These are phyloP conservation scores for Thunnus maccoyii DNA, from an alignment of 2,113 vertebrate species.

Conservation along the genomic window DNA sequence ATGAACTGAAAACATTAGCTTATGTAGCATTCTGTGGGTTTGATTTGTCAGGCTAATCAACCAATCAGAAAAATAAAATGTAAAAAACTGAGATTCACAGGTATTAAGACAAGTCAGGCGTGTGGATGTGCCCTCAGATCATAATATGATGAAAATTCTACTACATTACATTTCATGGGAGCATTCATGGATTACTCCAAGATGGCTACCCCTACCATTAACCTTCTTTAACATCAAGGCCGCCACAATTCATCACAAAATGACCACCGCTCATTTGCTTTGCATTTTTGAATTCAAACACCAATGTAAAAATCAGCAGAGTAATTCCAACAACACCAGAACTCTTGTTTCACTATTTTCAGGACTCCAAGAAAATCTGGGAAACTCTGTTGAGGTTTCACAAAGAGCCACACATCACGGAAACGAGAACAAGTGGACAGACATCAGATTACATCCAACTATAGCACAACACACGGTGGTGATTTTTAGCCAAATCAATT, in stretches of 20 bases:
- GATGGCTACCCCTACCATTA: too few relatives aligned
- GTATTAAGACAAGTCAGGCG: too few relatives aligned
- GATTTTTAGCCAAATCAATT: conserved; percentile 11
- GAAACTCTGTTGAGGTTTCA: not conserved
- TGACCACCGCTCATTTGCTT: not conserved
- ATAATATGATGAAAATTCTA: too few relatives aligned
- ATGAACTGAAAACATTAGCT: too few relatives aligned
- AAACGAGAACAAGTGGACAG: conserved; percentile 13
- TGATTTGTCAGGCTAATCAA: too few relatives aligned
- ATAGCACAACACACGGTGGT: not conserved
- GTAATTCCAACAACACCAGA: not conserved
- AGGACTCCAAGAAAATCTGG: not conserved
- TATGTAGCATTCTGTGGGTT: too few relatives aligned
- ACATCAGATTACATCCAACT: conserved; percentile 8
- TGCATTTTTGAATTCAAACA: conserved; percentile 1
- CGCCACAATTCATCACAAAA: not conserved
- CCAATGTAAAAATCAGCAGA: not conserved
- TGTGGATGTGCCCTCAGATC: too few relatives aligned
- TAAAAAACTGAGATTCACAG: too few relatives aligned
- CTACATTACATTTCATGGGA: too few relatives aligned
- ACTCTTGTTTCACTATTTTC: conserved; percentile 3
- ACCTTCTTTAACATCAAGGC: not conserved
- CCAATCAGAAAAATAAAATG: too few relatives aligned
- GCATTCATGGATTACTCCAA: too few relatives aligned
- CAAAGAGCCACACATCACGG: conserved; percentile 7